Evolutionary conservation across 2,113 vertebrate genomes (phyloP).

Genomic region (Notothenia coriiceps): DNA sequence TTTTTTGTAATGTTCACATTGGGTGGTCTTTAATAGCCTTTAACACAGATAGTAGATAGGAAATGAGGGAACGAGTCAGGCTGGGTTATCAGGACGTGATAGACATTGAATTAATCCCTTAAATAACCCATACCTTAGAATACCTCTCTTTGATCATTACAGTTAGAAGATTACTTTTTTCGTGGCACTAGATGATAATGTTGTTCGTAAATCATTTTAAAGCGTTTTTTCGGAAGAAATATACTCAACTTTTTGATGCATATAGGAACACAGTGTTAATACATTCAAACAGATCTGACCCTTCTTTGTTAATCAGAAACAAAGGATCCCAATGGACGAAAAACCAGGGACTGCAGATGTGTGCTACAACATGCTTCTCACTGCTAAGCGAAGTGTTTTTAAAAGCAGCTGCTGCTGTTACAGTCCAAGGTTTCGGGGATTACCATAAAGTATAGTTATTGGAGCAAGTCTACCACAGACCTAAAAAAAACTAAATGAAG

Average conservation of each 20-base stretch:
- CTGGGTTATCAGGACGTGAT: too few relatives aligned
- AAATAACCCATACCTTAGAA: neutral
- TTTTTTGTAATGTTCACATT: neutral
- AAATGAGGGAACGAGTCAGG: neutral
- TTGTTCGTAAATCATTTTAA: neutral
- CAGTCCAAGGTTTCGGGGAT: neutral
- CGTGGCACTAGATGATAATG: too few relatives aligned
- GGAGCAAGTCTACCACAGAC: neutral
- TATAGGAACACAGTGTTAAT: neutral
- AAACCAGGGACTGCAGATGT: neutral
- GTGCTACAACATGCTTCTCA: too few relatives aligned
- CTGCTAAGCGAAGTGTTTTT: too few relatives aligned
- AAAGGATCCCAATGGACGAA: neutral
- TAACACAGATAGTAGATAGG: neutral
- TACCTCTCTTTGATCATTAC: neutral
- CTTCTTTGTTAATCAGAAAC: neutral
- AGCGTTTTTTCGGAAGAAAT: neutral
- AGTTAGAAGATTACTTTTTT: neutral
- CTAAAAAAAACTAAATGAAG: neutral
- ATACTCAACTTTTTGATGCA: neutral
- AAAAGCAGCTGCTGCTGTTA: too few relatives aligned
- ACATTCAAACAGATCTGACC: neutral
- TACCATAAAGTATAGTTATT: neutral
- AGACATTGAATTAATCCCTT: neutral
- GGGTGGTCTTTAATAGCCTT: neutral